These are phyloP conservation scores for Mimachlamys varia DNA, from an alignment of 2,888 invertebrate genomes.

Conservation along the genomic window DNA sequence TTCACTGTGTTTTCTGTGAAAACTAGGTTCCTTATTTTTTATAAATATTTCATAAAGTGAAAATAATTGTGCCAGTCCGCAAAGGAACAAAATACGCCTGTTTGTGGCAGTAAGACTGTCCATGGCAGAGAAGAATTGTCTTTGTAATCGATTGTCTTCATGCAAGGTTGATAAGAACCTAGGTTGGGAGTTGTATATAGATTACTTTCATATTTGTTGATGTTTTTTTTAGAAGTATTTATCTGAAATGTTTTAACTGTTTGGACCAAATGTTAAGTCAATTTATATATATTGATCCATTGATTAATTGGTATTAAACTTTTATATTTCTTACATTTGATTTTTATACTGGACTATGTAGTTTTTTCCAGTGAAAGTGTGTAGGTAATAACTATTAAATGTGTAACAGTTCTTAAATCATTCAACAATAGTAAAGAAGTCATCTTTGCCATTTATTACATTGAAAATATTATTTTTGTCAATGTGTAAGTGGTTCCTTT, in stretches of 20 bases:
- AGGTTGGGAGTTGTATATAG: background rate
- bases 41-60: background rate
- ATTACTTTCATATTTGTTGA: background rate
- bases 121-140: too few relatives aligned
- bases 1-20: background rate
- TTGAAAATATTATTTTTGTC: too few relatives aligned
- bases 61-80: background rate
- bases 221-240: background rate
- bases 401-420: too few relatives aligned
- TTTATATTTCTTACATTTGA: background rate
- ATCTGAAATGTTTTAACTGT: background rate
- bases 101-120: too few relatives aligned
- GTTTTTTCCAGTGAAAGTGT: too few relatives aligned
- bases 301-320: background rate
- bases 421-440: too few relatives aligned
- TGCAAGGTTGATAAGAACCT: background rate
- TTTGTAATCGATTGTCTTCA: background rate
- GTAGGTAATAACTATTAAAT: too few relatives aligned
- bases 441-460: too few relatives aligned
- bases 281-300: background rate
- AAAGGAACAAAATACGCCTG: background rate
- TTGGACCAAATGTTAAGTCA: background rate
- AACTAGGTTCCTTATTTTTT: background rate
- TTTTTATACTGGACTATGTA: background rate
- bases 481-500: too few relatives aligned